Percentiles rank a stretch among this genome's conserved stretches.
Conservation (phyloP, 2,888 invertebrate genomes). For the Philhelius pedissequus region DNA sequence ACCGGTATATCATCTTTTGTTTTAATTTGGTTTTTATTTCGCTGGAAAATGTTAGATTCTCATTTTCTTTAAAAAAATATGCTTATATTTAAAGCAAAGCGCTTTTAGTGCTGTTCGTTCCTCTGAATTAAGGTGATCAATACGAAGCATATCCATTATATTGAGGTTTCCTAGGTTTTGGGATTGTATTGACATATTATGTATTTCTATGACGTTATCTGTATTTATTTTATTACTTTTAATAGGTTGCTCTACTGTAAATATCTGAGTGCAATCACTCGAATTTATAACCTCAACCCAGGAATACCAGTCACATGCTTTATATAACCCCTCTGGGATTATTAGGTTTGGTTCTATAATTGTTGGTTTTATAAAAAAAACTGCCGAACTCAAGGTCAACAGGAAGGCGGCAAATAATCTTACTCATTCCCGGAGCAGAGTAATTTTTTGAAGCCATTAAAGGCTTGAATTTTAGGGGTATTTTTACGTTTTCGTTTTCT, state of each 20-base stretch:
- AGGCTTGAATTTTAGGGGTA: constrained; percentile 29
- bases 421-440: constrained; percentile 11
- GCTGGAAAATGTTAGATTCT: not conserved
- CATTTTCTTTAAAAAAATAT: not conserved
- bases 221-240: not conserved
- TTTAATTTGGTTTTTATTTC: constrained; percentile 22
- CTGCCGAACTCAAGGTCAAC: constrained; percentile 44
- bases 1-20: constrained; percentile 19
- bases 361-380: constrained; percentile 22
- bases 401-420: constrained; percentile 38
- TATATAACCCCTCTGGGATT: constrained; percentile 45
- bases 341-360: constrained; percentile 5
- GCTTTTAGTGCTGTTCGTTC: not conserved
- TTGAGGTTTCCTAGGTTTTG: not conserved
- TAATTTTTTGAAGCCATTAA: constrained; percentile 38
- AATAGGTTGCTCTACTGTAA: constrained; percentile 51
- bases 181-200: not conserved
- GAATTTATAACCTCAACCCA: constrained; percentile 36
- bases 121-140: not conserved
- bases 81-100: not conserved
- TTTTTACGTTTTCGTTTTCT: not conserved
- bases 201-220: not conserved
- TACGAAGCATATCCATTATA: not conserved
- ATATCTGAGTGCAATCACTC: constrained; percentile 9
- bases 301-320: constrained; percentile 22